phyloP scores from a whole-genome alignment of 2,797 vertebrate species.

The Masticophis lateralis region DNA sequence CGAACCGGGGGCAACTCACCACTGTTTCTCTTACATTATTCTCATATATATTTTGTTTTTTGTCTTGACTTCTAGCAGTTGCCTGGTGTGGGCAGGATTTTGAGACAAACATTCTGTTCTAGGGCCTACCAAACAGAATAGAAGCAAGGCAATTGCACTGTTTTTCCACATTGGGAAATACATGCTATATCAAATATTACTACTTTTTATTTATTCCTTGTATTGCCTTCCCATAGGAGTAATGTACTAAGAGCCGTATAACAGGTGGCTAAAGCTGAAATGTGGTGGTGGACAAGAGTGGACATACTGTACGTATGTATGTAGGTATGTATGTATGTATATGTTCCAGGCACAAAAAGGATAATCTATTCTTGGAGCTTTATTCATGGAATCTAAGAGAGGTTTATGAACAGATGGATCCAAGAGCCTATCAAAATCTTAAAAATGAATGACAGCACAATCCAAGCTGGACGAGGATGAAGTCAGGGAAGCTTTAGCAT shows the following conservation, averaged over 20 bases:
- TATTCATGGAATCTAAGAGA: neutral
- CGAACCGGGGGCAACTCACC: no score
- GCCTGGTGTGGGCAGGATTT: neutral
- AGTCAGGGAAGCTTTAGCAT: neutral
- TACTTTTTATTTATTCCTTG: neutral
- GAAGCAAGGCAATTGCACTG: neutral
- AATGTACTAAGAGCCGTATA: neutral
- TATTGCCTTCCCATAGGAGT: neutral
- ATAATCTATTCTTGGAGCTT: neutral
- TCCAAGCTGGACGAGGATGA: neutral
- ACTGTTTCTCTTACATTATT: neutral
- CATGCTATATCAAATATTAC: neutral
- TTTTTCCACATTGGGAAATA: neutral
- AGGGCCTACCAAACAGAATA: neutral
- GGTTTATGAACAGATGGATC: neutral
- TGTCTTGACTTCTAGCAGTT: neutral
- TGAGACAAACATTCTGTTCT: neutral
- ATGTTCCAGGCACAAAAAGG: neutral
- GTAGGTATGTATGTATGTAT: no score
- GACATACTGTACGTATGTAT: no score
- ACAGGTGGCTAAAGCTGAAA: no score
- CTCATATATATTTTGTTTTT: neutral
- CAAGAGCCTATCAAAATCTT: neutral
- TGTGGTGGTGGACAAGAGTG: no score
- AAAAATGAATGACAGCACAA: conserved; percentile 4